Evolutionary conservation across 1,140 invertebrate species (phyloP).

Genomic region (Drosophila miranda): DNA sequence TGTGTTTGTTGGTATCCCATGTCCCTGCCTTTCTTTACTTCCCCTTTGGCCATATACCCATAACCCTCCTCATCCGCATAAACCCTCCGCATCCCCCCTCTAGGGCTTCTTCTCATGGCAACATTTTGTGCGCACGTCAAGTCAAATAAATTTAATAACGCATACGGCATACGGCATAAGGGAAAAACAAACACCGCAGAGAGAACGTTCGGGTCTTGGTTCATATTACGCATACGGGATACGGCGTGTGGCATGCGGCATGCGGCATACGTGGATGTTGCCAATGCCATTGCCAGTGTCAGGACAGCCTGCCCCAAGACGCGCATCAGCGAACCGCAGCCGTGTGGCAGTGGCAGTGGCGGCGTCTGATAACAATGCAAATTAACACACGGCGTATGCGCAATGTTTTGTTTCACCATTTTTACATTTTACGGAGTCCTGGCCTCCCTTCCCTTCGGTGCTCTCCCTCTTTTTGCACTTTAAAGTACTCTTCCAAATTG

Average conservation of each 20-base stretch:
- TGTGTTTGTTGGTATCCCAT: conserved; percentile 34
- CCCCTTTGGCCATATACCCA: conserved; percentile 5
- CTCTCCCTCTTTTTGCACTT: conserved; percentile 61
- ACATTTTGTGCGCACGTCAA: conserved; percentile 64
- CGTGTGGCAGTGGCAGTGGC: conserved; percentile 17
- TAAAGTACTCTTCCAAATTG: conserved; percentile 75
- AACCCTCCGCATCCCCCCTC: not conserved
- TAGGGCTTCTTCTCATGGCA: not conserved
- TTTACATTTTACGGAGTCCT: conserved; percentile 27
- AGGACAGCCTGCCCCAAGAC: conserved; percentile 56
- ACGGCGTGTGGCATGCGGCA: conserved; percentile 64
- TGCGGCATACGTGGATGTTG: conserved; percentile 50
- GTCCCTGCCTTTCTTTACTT: conserved; percentile 23
- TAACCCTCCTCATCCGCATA: conserved; percentile 6
- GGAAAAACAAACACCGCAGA: conserved; percentile 1
- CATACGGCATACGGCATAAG: conserved; percentile 67
- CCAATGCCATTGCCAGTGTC: conserved; percentile 12
- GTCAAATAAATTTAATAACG: conserved; percentile 81
- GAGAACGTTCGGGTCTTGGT: too few species aligned
- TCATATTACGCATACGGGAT: conserved; percentile 51
- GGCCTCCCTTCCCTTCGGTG: not conserved
- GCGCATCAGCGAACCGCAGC: conserved; percentile 64
- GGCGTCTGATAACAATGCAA: conserved; percentile 74
- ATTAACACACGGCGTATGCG: conserved; percentile 68
- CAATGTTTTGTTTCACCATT: conserved; percentile 52